Base-by-base conservation (phyloP, 2,888 invertebrate species). In the Strigamia crassipes region DNA sequence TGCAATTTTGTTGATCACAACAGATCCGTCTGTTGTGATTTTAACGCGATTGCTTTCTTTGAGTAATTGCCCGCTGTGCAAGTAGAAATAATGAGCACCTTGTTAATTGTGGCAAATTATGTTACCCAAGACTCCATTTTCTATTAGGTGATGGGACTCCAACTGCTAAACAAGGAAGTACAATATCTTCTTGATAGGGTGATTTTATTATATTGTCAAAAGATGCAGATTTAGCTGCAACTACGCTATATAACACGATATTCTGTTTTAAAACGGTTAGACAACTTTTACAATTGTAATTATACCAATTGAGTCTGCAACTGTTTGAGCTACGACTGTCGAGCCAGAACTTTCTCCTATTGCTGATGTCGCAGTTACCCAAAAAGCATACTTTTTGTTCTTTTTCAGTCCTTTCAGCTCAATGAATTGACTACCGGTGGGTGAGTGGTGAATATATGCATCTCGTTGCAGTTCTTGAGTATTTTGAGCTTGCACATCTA, bases 301-400 rank as follows among this genome's bases (percentile, higher is more conserved):
- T 66, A 10, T 46, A 81, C 81, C 81, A 21, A 42, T 73, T 6
- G 21, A 18, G 73, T 81, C 81, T 0, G 81, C 73, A 27, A 81
- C 77, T 18, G 77, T 73, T n/a, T 81, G 81, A 42, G 81, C 73
- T 13, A 77, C 78, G 9, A 81, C 42, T 2, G 78, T 38, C 13
- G 81, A 81, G 4, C 23, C 21, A 12, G 77, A 13, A 81, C 81
- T 77, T 81, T 81, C 81, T 38, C 81, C 81, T 34, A 81, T 81
- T 1, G 51, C 77, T 23, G 81, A 81, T 34, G 73, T 77, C 21
- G 81, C 81, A 15, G 81, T 81, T 46, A 81, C 81, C 81, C 81
- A 81, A 81, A 81, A 81, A 12, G 78, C 78, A 46, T 77, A 81
- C 13, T 81, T 81, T 27, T 77, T 81, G 42, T 81, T 31, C 42